These are phyloP conservation scores for Dinocampus coccinellae DNA, from an alignment of 2,888 invertebrate genomes.

Conservation along the genomic window DNA sequence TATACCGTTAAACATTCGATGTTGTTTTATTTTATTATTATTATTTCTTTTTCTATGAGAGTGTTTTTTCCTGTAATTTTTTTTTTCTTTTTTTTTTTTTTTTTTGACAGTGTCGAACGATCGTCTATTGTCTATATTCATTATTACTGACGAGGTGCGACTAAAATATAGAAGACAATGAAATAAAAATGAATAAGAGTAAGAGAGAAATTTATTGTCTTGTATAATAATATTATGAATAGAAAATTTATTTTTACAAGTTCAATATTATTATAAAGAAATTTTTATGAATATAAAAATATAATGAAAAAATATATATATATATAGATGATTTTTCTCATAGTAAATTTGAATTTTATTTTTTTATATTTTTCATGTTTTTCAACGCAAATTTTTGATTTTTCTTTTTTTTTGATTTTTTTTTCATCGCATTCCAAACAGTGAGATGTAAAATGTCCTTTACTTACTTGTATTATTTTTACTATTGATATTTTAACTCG, in stretches of 20 bases:
- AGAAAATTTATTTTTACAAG: background rate
- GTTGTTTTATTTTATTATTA: too few relatives aligned
- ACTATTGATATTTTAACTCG: too few relatives aligned
- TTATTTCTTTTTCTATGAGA: background rate
- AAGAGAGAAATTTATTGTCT: background rate
- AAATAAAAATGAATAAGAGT: background rate
- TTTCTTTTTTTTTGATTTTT: too few relatives aligned
- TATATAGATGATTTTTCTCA: background rate
- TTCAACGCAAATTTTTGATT: too few relatives aligned
- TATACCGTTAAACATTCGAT: background rate
- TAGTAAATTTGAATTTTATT: too few relatives aligned
- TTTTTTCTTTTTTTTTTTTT: background rate
- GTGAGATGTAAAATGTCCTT: too few relatives aligned
- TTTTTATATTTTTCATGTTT: too few relatives aligned
- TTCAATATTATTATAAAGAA: background rate
- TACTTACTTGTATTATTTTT: too few relatives aligned
- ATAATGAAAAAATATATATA: too few relatives aligned
- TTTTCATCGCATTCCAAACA: too few relatives aligned
- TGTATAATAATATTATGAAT: background rate
- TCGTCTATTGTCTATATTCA: slow-evolving; percentile 8
- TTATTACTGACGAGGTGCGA: slow-evolving; percentile 1
- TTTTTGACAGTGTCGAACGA: background rate
- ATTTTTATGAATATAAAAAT: background rate
- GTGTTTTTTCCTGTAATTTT: background rate
- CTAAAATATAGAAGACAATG: background rate